These are phyloP conservation scores for Eriocheir sinensis DNA, from an alignment of 1,140 invertebrate genomes.

Conservation along the genomic window DNA sequence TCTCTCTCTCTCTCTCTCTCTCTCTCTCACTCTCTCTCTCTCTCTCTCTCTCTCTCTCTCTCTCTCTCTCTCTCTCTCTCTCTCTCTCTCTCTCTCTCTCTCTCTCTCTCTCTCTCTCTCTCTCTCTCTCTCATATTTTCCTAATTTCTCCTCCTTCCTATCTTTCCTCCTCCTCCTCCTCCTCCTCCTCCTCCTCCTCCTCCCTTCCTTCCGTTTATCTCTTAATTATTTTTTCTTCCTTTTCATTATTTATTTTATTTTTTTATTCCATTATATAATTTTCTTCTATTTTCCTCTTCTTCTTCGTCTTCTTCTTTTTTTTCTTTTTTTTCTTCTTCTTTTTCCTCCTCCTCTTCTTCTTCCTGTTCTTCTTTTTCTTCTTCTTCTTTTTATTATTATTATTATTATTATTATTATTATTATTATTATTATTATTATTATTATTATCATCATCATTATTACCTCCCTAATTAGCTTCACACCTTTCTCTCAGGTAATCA, in stretches of 20 bases:
- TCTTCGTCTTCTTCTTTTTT: neutral
- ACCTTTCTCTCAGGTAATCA: neutral
- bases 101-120: constrained; percentile 27
- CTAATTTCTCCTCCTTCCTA: neutral
- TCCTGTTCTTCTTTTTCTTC: neutral
- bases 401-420: constrained; percentile 45
- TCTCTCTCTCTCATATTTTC: no score
- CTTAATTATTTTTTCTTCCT: neutral
- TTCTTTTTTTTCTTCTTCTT: neutral
- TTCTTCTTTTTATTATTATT: neutral
- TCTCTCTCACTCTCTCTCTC: neutral
- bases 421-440: constrained; percentile 45
- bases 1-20: neutral
- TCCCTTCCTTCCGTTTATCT: neutral
- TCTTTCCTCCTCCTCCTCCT: neutral
- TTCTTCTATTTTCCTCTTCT: constrained; percentile 3
- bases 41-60: constrained; percentile 25
- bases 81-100: constrained; percentile 62
- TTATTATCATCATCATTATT: neutral
- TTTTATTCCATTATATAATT: no score
- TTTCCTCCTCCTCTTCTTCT: neutral
- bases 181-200: neutral
- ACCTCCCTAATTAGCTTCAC: neutral
- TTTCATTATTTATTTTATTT: constrained; percentile 17
- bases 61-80: constrained; percentile 52